These are phyloP conservation scores for Proterorhinus semilunaris DNA, from an alignment of 2,113 vertebrate genomes.

Conservation along the genomic window DNA sequence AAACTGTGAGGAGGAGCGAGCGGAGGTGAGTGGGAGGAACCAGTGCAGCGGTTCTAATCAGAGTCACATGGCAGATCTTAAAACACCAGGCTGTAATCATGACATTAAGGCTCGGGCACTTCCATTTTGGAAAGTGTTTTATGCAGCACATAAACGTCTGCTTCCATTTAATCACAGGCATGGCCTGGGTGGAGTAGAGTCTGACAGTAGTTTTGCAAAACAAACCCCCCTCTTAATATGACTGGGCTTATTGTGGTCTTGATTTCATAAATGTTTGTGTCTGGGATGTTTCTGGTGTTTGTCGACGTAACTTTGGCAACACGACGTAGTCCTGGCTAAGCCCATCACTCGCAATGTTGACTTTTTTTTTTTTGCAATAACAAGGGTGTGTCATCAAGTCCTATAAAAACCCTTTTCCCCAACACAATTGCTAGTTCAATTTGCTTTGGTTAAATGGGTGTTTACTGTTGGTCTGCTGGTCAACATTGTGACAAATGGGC, in stretches of 20 bases:
- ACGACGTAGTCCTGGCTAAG: neutral
- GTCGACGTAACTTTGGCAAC: slow-evolving; percentile 12
- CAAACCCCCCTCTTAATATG: slow-evolving; percentile 10
- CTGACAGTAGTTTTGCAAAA: slow-evolving; percentile 17
- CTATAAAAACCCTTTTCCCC: neutral
- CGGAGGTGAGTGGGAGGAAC: slow-evolving; percentile 33
- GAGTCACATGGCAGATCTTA: slow-evolving; percentile 73
- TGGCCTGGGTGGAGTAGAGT: slow-evolving; percentile 6
- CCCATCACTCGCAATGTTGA: neutral
- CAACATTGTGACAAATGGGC: neutral
- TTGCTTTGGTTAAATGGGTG: neutral
- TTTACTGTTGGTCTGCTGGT: neutral
- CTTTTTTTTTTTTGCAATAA: slow-evolving; percentile 13
- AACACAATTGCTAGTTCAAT: neutral
- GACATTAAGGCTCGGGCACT: slow-evolving; percentile 20
- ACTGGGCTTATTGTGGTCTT: slow-evolving; percentile 4
- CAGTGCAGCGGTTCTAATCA: slow-evolving; percentile 60
- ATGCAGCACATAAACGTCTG: slow-evolving; percentile 16
- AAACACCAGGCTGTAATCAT: slow-evolving; percentile 54
- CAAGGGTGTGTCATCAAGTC: slow-evolving; percentile 9
- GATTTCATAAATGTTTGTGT: neutral
- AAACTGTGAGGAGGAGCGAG: slow-evolving; percentile 46
- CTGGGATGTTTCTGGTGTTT: neutral
- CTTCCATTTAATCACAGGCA: slow-evolving; percentile 20
- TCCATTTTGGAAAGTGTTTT: slow-evolving; percentile 13